A percentile compares a stretch with the other conserved stretches of the same genome.
Conservation (phyloP, 2,797 vertebrate genomes). For the Pseudopleuronectes americanus region DNA sequence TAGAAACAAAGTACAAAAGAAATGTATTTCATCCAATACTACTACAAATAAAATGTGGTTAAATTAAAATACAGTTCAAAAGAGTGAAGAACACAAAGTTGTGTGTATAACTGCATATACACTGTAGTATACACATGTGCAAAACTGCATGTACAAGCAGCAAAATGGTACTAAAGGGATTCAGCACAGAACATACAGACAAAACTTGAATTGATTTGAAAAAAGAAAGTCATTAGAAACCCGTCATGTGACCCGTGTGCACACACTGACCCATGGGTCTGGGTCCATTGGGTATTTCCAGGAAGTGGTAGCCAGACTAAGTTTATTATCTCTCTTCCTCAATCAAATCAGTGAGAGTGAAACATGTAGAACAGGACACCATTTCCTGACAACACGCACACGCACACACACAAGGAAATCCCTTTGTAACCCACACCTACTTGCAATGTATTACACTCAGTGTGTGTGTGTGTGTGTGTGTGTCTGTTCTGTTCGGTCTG, state of each 20-base stretch:
- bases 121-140: no score
- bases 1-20: not conserved
- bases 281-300: conserved; percentile 64
- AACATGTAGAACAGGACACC: conserved; percentile 67
- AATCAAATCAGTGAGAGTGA: conserved; percentile 77
- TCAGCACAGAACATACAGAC: no score
- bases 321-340: conserved; percentile 73
- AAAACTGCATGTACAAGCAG: no score
- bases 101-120: no score
- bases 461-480: conserved; percentile 25
- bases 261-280: not conserved
- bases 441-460: conserved; percentile 30
- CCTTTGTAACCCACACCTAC: conserved; percentile 43
- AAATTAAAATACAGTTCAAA: not conserved
- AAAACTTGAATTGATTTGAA: no score
- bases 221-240: no score
- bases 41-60: conserved; percentile 1
- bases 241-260: no score
- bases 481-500: conserved; percentile 39
- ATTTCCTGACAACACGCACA: conserved; percentile 56
- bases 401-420: conserved; percentile 5
- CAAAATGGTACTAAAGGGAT: no score
- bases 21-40: not conserved
- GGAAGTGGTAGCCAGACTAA: conserved; percentile 74
- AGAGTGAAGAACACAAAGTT: not conserved